Evolutionary conservation across 2,888 invertebrate species (phyloP), one percentile per base, ranked within the genome.

Genomic region (Drosophila merina): DNA sequence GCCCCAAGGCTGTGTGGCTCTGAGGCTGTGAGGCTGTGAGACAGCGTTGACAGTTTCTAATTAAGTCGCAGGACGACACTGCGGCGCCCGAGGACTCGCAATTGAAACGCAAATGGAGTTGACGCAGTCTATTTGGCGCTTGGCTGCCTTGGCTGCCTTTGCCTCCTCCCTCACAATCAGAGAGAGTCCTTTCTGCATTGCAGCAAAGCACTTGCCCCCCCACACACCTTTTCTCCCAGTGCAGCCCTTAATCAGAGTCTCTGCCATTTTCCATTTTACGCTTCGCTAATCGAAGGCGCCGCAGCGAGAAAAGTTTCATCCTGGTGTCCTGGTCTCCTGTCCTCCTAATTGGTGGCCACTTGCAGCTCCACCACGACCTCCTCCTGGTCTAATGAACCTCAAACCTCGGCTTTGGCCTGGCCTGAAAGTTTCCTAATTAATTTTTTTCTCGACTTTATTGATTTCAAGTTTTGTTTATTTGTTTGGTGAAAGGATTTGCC

Each of bases 71-170:
- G 72, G 60, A 70, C 44, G 49, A 45, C 47, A 56, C 49, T 50
- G 44, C 71, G 60, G 26, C 51, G 60, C 62, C 62, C 26, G 4
- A 20, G 31, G 60, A 49, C 26, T 12, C 51, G 44, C 66, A 63
- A 63, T 64, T 64, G 48, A 51, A 52, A 71, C 52, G 60, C 68
- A 71, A 69, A 71, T 60, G 52, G 60, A 71, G 68, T 69, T 78
- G 70, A 69, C 76, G 82, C 79, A 81, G 88, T 82, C 88, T 85
- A 84, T 89, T 86, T 86, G 76, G 76, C 84, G 79, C 77, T 84
- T 85, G 82, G 71, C 72, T 84, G 86, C 76, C 57, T 49, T 47
- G 20, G 20, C 52, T 58, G 54, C 52, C 25, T n/a, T n/a, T n/a
- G 7, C 14, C 28, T 14, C 33, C 44, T 26, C 20, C 14, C 26